These are phyloP conservation scores for Serranus cabrilla DNA, from an alignment of 2,797 vertebrate genomes.

Conservation along the genomic window DNA sequence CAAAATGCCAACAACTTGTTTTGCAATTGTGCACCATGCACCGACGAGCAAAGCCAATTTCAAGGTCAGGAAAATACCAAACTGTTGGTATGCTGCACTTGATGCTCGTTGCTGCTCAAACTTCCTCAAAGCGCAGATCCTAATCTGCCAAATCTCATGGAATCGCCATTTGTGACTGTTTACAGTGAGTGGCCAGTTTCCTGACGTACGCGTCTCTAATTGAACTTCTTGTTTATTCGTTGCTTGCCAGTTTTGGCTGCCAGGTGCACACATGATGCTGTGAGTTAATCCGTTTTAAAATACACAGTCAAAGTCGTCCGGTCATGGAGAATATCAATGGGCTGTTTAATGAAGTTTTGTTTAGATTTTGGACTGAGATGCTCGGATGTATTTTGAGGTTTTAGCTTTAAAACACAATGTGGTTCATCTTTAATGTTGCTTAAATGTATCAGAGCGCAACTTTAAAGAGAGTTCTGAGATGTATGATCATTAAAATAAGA, in stretches of 20 bases:
- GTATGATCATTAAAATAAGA: neutral
- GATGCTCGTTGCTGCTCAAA: neutral
- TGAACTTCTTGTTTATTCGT: neutral
- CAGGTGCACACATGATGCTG: neutral
- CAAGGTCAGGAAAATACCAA: neutral
- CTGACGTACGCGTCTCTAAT: neutral
- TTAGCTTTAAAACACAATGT: conserved; percentile 9
- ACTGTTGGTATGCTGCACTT: neutral
- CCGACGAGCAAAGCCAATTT: neutral
- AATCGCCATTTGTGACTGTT: neutral
- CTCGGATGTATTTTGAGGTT: neutral
- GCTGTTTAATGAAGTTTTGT: neutral
- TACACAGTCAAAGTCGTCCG: conserved; percentile 5
- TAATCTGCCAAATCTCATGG: neutral
- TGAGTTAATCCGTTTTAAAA: neutral
- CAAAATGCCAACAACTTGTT: neutral
- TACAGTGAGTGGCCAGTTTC: neutral
- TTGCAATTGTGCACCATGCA: neutral
- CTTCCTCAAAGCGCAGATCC: neutral
- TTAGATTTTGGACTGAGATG: neutral
- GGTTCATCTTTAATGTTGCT: neutral
- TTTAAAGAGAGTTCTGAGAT: too few species aligned
- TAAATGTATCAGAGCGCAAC: too few species aligned
- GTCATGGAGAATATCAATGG: conserved; percentile 8
- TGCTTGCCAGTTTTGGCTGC: neutral